Conservation (phyloP, 2,888 invertebrate species). For the Megaustenia siamemsis region DNA sequence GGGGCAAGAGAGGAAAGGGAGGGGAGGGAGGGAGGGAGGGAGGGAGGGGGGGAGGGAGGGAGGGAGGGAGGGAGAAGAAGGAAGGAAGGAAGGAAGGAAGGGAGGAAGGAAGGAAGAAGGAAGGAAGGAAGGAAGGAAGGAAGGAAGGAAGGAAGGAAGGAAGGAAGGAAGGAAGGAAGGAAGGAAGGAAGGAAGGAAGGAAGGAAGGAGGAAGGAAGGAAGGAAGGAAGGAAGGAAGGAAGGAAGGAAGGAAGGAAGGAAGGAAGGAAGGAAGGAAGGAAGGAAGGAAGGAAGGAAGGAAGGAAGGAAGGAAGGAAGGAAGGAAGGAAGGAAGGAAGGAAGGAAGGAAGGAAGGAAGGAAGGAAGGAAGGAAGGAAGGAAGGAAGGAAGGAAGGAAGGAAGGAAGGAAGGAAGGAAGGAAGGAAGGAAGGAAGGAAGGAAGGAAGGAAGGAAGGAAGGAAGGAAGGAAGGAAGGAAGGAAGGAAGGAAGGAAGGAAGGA, state of each 20-base stretch:
- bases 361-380: neutral
- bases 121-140: neutral
- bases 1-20: neutral
- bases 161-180: neutral
- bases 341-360: neutral
- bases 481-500: neutral
- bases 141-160: neutral
- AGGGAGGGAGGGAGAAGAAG: neutral
- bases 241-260: neutral
- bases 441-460: neutral
- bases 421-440: neutral
- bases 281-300: neutral
- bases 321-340: neutral
- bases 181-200: neutral
- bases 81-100: too few species aligned
- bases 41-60: neutral
- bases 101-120: slow-evolving; percentile 4
- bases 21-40: neutral
- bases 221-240: neutral
- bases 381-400: neutral
- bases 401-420: neutral
- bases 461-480: neutral
- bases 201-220: neutral
- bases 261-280: neutral
- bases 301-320: neutral